Conservation (phyloP, 2,888 invertebrate species). For the Eurytoma adleriae region DNA sequence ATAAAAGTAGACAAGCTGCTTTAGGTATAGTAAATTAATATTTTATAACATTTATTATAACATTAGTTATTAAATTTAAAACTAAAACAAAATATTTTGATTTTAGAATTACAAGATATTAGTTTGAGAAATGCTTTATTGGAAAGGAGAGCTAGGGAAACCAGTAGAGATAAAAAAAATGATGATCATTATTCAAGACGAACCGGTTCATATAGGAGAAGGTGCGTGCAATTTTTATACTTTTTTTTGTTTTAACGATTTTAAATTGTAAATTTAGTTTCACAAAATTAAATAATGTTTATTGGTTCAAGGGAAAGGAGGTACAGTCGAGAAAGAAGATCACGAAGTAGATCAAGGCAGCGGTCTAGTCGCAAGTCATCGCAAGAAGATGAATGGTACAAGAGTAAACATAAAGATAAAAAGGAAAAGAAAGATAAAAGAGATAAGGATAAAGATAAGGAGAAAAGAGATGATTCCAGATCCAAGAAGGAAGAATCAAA, state of each 20-base stretch:
- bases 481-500: constrained; percentile 55
- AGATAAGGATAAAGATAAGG: constrained; percentile 55
- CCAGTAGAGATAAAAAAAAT: constrained; percentile 62
- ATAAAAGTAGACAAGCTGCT: constrained; percentile 66
- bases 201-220: constrained; percentile 48
- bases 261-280: constrained; percentile 10
- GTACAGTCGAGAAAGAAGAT: constrained; percentile 53
- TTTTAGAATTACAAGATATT: constrained; percentile 51
- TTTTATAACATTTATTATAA: constrained; percentile 2
- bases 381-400: constrained; percentile 54
- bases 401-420: constrained; percentile 57
- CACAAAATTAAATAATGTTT: neutral
- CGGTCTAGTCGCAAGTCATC: constrained; percentile 50
- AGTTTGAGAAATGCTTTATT: constrained; percentile 40
- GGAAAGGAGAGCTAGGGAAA: constrained; percentile 62
- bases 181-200: constrained; percentile 54
- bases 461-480: constrained; percentile 57
- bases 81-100: neutral
- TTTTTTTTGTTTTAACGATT: constrained; percentile 11
- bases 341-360: constrained; percentile 55
- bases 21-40: constrained; percentile 54
- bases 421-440: constrained; percentile 58
- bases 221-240: constrained; percentile 19
- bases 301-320: constrained; percentile 46
- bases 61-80: neutral